Base-by-base conservation (phyloP, 2,888 invertebrate species). In the Lasioglossum vierecki region DNA sequence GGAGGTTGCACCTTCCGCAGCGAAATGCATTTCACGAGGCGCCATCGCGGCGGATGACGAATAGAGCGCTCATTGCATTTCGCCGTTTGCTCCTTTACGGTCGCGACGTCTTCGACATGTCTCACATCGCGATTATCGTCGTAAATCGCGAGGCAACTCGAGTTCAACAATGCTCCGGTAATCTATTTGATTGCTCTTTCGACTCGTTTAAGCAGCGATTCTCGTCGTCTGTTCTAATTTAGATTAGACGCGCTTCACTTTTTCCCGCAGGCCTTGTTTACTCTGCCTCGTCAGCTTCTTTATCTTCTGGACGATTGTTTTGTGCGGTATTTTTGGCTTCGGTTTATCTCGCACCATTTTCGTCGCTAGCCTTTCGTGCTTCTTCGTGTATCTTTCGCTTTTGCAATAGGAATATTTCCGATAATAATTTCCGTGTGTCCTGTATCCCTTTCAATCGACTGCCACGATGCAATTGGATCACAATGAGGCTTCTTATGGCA, bases 1-100 rank as follows among this genome's bases (percentile, higher is more conserved):
- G 92, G 91, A 89, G 92, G 89, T 85, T 79, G 80, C 49, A 49
- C n/a, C 46, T 74, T 63, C 44, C 76, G 9, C 44, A 39, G 30
- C 11, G 53, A 74, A 79, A 86, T 1, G 57, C 57, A 44, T 70
- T 49, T 66, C 66, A 66, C 57, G 4, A 46, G 57, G 39, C 82
- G 63, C 79, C 30, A 22, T 53, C 46, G 8, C n/a, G 44, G 15
- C 68, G 35, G 53, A 22, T 26, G 26, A 53, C 66, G 35, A 80
- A 79, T 30, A 66, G 66, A 35, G 8, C 30, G 35, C 18, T 15
- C 35, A 3, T 18, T 18, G 22, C 60, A 26, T 26, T 60, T 60
- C 60, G 26, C 26, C 60, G n/a, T 60, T 35, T 35, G 66, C 35
- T 66, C 30, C 26, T 30, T 63, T 63, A 63, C 30, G 63, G 63